A percentile compares a stretch with the other conserved stretches of the same genome.
Conservation (phyloP, 2,113 vertebrate species). For the Alethe castanea region DNA sequence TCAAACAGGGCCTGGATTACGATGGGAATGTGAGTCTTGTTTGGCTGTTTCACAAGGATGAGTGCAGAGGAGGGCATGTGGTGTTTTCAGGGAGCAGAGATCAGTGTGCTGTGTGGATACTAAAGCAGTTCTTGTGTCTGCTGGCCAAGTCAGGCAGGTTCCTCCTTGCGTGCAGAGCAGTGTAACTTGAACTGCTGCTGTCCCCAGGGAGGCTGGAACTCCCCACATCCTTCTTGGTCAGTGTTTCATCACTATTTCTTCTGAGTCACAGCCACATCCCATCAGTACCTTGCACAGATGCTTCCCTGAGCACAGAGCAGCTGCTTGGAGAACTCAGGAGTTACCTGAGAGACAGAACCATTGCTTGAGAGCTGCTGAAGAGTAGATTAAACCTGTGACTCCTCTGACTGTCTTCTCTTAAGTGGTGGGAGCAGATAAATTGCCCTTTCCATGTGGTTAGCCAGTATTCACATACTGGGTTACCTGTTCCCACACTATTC, state of each 20-base stretch:
- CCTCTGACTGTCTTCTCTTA: not conserved
- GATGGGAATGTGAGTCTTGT: conserved; percentile 69
- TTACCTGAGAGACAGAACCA: not conserved
- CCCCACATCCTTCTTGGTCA: not conserved
- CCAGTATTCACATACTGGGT: not conserved
- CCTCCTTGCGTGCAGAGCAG: not conserved
- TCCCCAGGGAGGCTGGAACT: not conserved
- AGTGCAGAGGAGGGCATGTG: not conserved
- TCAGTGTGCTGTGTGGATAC: not conserved
- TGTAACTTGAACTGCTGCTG: not conserved
- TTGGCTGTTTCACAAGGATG: not conserved
- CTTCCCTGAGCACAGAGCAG: not conserved
- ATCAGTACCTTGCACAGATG: not conserved
- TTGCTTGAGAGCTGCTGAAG: not conserved
- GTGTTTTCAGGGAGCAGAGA: not conserved
- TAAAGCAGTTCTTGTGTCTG: not conserved
- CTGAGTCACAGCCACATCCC: not conserved
- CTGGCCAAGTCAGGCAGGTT: not conserved
- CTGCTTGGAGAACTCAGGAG: not conserved
- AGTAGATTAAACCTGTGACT: not conserved
- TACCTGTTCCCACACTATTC: not conserved
- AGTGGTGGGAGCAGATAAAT: not conserved
- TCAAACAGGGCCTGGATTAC: conserved; percentile 83
- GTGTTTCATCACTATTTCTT: not conserved
- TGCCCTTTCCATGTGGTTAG: not conserved